Evolutionary conservation across 2,113 vertebrate species (phyloP), one percentile per base, ranked within the genome.

Genomic region (Gymnogyps californianus): DNA sequence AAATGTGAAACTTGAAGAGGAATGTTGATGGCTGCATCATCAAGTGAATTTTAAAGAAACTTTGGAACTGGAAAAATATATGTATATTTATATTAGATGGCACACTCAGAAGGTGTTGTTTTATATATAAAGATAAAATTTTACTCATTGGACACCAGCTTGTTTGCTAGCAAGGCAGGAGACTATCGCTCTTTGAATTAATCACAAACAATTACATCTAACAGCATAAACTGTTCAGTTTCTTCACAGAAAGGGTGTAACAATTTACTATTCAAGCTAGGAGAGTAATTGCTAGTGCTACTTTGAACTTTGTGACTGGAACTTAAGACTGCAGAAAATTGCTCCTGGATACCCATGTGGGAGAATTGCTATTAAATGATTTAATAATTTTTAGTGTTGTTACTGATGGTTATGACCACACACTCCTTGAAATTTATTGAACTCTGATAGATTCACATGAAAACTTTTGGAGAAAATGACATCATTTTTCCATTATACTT

Each of bases 1-100:
- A 94, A 97, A 88, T n/a, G 14, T 64, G 58, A 95, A 93, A 95
- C 93, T 97, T 88, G 38, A 40, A 65, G 96, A 86, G 70, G 32
- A 92, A 80, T 26, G 57, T 79, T 89, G 24, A 57, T 74, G 40
- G 40, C 18, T 64, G 78, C 81, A 82, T 65, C 18, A 7, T 3
- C 24, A 51, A 71, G 26, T 72, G 26, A 47, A 51, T 75, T 84
- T 91, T 57, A 54, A 61, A 64, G 55, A 82, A 94, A 44, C 7
- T 24, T 55, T 52, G 24, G 7, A 61, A 75, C 16, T 62, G 8
- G 22, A n/a, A 94, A 87, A 42, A 38, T 15, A 44, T 5, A 11
- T 17, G 8, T 38, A 4, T 82, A 17, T 57, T 62, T 87, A 59
- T 59, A 59, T 74, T 32, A 51, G 16, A 22, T 52, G 9, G 7